phyloP scores from a whole-genome alignment of 2,113 vertebrate genomes.

The Craseonycteris thonglongyai region DNA sequence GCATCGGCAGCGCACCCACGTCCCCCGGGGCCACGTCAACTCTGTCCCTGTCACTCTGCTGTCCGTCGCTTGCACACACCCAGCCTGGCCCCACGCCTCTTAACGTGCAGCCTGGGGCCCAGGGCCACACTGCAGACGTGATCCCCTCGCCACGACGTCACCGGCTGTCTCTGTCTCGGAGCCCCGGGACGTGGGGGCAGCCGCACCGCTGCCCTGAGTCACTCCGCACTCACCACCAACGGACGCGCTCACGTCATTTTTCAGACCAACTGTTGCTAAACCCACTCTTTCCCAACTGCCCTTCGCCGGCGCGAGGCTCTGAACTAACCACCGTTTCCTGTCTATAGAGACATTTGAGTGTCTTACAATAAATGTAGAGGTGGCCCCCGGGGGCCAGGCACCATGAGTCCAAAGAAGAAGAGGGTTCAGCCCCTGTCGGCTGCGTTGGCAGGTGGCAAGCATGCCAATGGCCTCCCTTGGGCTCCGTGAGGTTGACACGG shows the following conservation, averaged over 20 bases:
- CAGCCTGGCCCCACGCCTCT: neutral
- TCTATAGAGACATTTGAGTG: neutral
- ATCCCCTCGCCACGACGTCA: fast-evolving
- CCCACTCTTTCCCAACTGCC: neutral
- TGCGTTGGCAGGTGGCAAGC: too few relatives aligned
- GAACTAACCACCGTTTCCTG: neutral
- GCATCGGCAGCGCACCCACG: fast-evolving
- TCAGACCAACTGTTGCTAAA: neutral
- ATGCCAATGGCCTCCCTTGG: too few relatives aligned
- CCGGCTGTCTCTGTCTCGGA: neutral
- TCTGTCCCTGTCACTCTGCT: neutral
- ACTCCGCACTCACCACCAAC: neutral
- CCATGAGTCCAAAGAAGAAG: too few relatives aligned
- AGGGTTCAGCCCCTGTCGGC: too few relatives aligned
- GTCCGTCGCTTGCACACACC: fast-evolving
- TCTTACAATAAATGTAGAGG: too few relatives aligned
- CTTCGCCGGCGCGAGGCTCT: neutral
- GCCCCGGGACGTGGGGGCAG: fast-evolving
- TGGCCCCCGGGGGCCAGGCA: too few relatives aligned
- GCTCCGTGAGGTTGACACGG: too few relatives aligned
- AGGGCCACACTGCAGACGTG: fast-evolving
- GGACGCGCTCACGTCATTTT: fast-evolving
- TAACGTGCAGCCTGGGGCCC: neutral
- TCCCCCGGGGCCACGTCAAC: fast-evolving
- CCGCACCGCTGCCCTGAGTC: fast-evolving